Evolutionary conservation across 2,888 invertebrate genomes (phyloP).

Genomic region (Mamestra brassicae): DNA sequence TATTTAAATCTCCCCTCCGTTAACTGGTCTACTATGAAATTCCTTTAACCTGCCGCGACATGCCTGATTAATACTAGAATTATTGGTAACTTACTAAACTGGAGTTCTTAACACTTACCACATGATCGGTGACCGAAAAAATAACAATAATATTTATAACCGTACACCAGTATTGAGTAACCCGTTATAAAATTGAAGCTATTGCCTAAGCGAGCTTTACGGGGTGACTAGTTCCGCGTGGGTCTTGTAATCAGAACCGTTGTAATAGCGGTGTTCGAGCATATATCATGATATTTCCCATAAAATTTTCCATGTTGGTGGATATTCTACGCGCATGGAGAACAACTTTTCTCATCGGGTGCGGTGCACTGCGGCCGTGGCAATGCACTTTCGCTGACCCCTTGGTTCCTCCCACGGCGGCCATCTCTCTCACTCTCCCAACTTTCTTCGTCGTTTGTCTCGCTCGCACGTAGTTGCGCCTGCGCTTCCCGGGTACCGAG

Average conservation of each 20-base stretch:
- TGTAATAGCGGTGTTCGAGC: conserved; percentile 57
- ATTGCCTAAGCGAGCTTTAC: conserved; percentile 20
- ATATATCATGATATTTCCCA: conserved; percentile 72
- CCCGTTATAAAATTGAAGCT: conserved; percentile 25
- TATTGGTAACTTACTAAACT: conserved; percentile 34
- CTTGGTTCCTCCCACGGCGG: conserved; percentile 86
- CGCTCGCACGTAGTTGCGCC: conserved; percentile 84
- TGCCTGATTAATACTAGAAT: conserved; percentile 27
- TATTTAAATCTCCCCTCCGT: conserved; percentile 49
- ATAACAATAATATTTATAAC: not conserved
- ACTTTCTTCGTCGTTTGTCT: conserved; percentile 81
- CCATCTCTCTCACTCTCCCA: conserved; percentile 81
- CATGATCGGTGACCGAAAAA: conserved; percentile 48
- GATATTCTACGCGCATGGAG: conserved; percentile 81
- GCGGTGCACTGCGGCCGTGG: conserved; percentile 87
- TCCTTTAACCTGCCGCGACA: conserved; percentile 7
- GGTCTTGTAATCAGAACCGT: conserved; percentile 48
- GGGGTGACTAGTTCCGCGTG: conserved; percentile 12
- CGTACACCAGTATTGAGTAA: conserved; percentile 22
- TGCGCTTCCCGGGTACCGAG: conserved; percentile 87
- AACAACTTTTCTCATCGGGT: conserved; percentile 88
- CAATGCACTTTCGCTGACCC: conserved; percentile 91
- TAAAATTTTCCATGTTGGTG: conserved; percentile 79
- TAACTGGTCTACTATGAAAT: conserved; percentile 25
- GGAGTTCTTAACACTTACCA: conserved; percentile 31